Base-by-base conservation (phyloP, 2,888 invertebrate genomes). In the Eristalis pertinax region DNA sequence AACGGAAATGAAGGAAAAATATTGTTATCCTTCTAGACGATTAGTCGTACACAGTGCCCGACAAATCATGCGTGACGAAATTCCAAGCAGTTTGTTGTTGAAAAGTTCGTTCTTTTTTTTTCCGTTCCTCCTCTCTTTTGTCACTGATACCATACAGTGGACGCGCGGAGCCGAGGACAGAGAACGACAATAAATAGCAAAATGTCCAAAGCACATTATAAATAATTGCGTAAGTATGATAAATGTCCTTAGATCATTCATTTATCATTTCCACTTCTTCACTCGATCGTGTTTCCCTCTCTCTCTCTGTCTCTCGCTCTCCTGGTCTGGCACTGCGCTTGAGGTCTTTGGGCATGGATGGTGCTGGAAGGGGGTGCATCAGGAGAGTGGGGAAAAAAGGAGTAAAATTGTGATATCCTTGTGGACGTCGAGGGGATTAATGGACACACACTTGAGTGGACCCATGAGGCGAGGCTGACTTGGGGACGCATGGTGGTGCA, bases 141-240 rank as follows among this genome's bases (percentile, higher is more conserved):
- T 7, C 43, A 50, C 43, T 50, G n/a, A 70, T 65, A 60, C 24
- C 24, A 64, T 56, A 75, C 65, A 26, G 19, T 50, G 26, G 29
- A 29, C 62, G 24, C 3, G n/a, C 56, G 64, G 35, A 56, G 70
- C 60, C 60, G 4, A 13, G 56, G 60, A 41, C 24, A 58, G 74
- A 35, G 64, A 24, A 75, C 58, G 75, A 69, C 81, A 75, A 81
- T 76, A 81, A 81, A 75, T 81, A 76, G 81, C 26, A 65, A 76
- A 70, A 75, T 76, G 81, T 81, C 81, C 81, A 75, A 76, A 70
- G 81, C 81, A 69, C 81, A 81, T 81, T 81, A 81, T 81, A 81
- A 76, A 81, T 81, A 81, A 81, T 81, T 81, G 81, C 75, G 68
- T 76, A 81, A 81, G 81, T 81, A 81, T 81, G 81, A 81, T 81